phyloP scores from a whole-genome alignment of 1,140 invertebrate species.

The Onthophagus taurus region DNA sequence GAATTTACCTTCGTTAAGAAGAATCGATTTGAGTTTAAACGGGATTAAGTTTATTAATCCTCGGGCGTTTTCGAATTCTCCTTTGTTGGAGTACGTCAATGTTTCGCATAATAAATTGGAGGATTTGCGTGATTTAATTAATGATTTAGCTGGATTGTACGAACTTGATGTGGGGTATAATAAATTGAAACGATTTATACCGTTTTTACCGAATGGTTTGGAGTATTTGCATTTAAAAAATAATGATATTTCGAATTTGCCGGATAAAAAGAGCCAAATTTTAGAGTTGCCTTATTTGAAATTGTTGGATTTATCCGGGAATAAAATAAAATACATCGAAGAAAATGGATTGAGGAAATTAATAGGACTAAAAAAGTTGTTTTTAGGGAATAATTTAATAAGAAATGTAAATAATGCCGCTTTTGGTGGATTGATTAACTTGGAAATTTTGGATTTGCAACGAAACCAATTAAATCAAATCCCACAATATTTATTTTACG shows the following conservation, averaged over 20 bases:
- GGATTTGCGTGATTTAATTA: constrained; percentile 45
- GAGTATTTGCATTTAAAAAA: constrained; percentile 66
- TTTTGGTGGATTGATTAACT: constrained; percentile 56
- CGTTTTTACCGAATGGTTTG: constrained; percentile 62
- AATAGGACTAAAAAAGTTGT: constrained; percentile 58
- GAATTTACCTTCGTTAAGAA: constrained; percentile 63
- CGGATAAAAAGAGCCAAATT: constrained; percentile 51
- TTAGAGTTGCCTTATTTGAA: constrained; percentile 59
- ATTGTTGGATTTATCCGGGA: constrained; percentile 65
- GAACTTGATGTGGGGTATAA: constrained; percentile 73
- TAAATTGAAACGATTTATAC: constrained; percentile 56
- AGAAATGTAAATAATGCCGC: constrained; percentile 56
- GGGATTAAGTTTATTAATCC: constrained; percentile 59
- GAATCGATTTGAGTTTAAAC: constrained; percentile 73
- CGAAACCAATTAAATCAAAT: constrained; percentile 64
- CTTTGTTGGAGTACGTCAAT: constrained; percentile 66
- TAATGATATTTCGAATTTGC: constrained; percentile 61
- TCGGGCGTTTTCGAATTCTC: constrained; percentile 59
- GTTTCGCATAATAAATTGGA: constrained; percentile 62
- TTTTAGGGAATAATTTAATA: constrained; percentile 69
- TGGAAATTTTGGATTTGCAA: constrained; percentile 67
- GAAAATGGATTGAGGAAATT: constrained; percentile 56
- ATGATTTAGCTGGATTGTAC: constrained; percentile 61
- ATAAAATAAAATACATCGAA: constrained; percentile 62
- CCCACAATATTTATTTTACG: constrained; percentile 55